Percentiles rank a stretch among this genome's conserved stretches.
Conservation (phyloP, 2,888 invertebrate species). For the Smittia sp. region DNA sequence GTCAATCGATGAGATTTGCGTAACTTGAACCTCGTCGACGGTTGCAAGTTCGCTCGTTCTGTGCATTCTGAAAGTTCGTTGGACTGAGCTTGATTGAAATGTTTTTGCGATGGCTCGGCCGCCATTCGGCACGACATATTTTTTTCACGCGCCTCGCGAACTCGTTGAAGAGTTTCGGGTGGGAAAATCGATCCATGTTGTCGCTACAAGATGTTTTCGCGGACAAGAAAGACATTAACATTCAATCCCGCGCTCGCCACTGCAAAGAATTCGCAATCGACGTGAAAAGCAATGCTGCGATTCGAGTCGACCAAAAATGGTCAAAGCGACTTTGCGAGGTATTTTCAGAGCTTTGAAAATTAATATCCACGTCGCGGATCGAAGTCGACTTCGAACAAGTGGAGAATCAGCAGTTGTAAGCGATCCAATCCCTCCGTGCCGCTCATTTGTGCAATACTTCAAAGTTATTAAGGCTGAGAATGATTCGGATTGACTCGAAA, state of each 20-base stretch:
- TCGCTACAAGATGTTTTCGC: not conserved
- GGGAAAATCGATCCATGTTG: not conserved
- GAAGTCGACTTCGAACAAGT: not conserved
- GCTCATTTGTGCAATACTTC: not conserved
- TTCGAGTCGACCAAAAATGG: not conserved
- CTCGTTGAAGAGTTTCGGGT: constrained; percentile 7
- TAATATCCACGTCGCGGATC: not conserved
- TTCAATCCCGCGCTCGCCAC: constrained; percentile 23
- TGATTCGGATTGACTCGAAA: not conserved
- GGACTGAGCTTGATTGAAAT: constrained; percentile 11
- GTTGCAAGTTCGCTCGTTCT: too few relatives aligned
- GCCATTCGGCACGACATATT: not conserved
- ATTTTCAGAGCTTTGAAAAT: not conserved
- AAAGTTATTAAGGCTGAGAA: not conserved
- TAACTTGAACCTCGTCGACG: not conserved
- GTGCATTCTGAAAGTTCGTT: not conserved
- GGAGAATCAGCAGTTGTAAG: not conserved
- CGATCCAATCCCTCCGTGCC: too few relatives aligned
- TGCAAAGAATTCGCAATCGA: constrained; percentile 13
- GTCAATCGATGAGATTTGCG: not conserved
- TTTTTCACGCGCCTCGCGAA: not conserved
- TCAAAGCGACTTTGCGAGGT: not conserved
- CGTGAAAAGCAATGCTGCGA: not conserved
- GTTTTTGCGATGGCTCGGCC: not conserved
- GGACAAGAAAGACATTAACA: constrained; percentile 1